Conservation (phyloP, 2,113 vertebrate species). For the Paralichthys olivaceus region DNA sequence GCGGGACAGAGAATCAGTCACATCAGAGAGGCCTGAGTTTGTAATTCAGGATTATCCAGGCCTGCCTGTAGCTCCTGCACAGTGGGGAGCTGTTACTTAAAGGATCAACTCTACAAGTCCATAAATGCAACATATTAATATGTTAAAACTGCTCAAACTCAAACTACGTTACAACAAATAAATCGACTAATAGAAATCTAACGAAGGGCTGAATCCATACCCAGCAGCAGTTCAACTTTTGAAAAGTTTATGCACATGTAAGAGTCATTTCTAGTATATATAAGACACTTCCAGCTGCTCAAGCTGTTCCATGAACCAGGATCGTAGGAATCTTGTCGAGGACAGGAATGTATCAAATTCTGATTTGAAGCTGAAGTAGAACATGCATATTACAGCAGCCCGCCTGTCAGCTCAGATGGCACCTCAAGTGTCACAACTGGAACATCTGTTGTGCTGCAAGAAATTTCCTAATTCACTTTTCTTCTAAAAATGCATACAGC, state of each 20-base stretch:
- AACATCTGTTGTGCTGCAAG: not conserved
- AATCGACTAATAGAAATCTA: not conserved
- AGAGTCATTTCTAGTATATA: not conserved
- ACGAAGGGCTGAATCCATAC: not conserved
- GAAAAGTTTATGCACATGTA: not conserved
- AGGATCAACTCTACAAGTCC: not conserved
- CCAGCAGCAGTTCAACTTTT: not conserved
- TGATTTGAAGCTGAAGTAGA: not conserved
- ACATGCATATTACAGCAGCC: not conserved
- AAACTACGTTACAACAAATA: not conserved
- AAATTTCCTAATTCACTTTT: not conserved
- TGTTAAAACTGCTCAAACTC: not conserved
- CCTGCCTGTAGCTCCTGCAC: slow-evolving; percentile 6
- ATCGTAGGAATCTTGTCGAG: not conserved
- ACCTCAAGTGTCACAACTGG: not conserved
- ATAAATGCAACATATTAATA: not conserved
- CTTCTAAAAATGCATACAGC: not conserved
- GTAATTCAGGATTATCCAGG: no score
- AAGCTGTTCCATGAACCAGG: not conserved
- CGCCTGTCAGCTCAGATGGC: not conserved
- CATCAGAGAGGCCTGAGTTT: slow-evolving; percentile 51
- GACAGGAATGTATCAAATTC: not conserved
- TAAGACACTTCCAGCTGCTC: not conserved
- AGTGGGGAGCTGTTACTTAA: not conserved
- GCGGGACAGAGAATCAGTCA: slow-evolving; percentile 59